phyloP scores from a whole-genome alignment of 2,113 vertebrate genomes.

The Brachirus orientalis region DNA sequence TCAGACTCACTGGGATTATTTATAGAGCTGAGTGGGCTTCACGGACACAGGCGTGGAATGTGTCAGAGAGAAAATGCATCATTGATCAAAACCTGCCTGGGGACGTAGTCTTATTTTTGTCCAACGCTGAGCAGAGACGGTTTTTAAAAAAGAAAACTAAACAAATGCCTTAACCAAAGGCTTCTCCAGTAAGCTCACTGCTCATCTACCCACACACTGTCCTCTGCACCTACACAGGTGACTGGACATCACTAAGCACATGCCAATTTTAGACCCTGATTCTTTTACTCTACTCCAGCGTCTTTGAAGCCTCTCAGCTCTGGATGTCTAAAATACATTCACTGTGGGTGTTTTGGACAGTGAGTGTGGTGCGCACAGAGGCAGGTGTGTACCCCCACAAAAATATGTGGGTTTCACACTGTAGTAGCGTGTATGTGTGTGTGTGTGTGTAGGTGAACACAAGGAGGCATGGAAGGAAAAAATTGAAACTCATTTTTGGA shows the following conservation, averaged over 20 bases:
- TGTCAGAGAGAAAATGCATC: slow-evolving; percentile 77
- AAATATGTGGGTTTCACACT: slow-evolving; percentile 35
- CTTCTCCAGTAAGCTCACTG: slow-evolving; percentile 54
- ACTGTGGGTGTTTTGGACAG: slow-evolving; percentile 57
- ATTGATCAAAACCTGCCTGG: slow-evolving; percentile 69
- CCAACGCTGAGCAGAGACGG: slow-evolving; percentile 38
- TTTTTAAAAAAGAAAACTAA: slow-evolving; percentile 43
- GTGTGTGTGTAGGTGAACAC: slow-evolving; percentile 22
- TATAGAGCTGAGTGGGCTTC: slow-evolving; percentile 82
- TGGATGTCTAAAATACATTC: slow-evolving; percentile 55
- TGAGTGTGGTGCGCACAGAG: slow-evolving; percentile 35
- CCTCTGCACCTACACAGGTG: slow-evolving; percentile 75
- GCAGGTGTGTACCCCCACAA: slow-evolving; percentile 36
- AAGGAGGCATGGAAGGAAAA: slow-evolving; percentile 24
- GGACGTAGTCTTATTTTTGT: slow-evolving; percentile 55
- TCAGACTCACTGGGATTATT: slow-evolving; percentile 76
- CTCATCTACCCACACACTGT: slow-evolving; percentile 57
- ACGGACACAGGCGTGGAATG: slow-evolving; percentile 72
- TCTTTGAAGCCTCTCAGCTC: slow-evolving; percentile 52
- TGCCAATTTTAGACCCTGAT: slow-evolving; percentile 66
- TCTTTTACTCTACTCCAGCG: slow-evolving; percentile 40
- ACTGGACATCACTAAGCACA: slow-evolving; percentile 59
- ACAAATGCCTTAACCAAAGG: slow-evolving; percentile 39
- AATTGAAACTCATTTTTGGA: not conserved
- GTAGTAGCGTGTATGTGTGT: not conserved